Percentiles rank a stretch among this genome's conserved stretches.
Conservation (phyloP, 2,888 invertebrate species). For the Seira musarum region DNA sequence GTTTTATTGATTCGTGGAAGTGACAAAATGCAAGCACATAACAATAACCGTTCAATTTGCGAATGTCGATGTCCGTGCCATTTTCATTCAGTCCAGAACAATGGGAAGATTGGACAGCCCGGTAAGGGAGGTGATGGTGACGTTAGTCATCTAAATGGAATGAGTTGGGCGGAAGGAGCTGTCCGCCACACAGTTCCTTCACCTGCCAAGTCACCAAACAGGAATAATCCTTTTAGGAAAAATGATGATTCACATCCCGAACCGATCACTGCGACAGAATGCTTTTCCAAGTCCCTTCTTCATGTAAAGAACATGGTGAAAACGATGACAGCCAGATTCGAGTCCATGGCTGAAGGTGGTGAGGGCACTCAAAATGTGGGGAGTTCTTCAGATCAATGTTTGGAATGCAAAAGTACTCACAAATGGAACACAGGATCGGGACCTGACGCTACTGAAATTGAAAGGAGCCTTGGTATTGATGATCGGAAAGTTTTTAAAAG, state of each 20-base stretch:
- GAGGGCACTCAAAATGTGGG: too few species aligned
- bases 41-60: background rate
- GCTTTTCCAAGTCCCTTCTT: conserved; percentile 33
- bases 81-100: background rate
- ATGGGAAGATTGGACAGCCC: background rate
- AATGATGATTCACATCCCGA: background rate
- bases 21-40: background rate
- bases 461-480: too few species aligned
- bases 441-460: background rate
- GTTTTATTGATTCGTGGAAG: too few species aligned
- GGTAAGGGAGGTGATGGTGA: background rate
- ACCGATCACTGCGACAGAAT: conserved; percentile 2
- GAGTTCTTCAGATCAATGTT: background rate
- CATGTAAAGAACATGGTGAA: conserved; percentile 35
- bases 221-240: background rate
- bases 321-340: conserved; percentile 28
- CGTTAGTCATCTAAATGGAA: background rate
- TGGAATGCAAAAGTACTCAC: background rate
- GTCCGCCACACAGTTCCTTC: background rate
- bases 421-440: background rate
- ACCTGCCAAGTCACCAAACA: background rate
- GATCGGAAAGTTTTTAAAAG: too few species aligned
- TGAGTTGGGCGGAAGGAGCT: background rate
- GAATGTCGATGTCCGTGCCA: conserved; percentile 15
- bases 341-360: too few species aligned